phyloP scores from a whole-genome alignment of 2,113 vertebrate genomes.

The Opisthocomus hoazin region DNA sequence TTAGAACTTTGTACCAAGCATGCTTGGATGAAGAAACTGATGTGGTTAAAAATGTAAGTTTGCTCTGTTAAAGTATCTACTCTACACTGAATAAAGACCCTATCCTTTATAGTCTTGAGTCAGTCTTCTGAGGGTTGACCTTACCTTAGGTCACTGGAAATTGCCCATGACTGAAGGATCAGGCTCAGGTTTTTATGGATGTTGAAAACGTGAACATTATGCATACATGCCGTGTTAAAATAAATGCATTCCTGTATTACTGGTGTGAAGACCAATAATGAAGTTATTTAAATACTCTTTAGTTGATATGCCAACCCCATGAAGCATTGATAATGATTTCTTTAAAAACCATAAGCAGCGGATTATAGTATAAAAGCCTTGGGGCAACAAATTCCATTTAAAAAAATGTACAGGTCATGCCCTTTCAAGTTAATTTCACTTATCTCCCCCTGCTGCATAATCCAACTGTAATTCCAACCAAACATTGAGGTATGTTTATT shows the following conservation, averaged over 20 bases:
- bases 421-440: constrained; percentile 40
- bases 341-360: constrained; percentile 17
- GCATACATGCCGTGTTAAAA: background rate
- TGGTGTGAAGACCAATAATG: background rate
- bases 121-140: background rate
- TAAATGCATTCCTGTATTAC: background rate
- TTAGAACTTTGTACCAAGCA: constrained; percentile 78
- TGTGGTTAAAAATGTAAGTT: constrained; percentile 83
- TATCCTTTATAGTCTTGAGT: background rate
- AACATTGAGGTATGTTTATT: background rate
- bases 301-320: background rate
- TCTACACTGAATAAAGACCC: background rate
- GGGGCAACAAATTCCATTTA: background rate
- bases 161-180: background rate
- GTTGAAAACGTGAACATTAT: background rate
- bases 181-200: background rate
- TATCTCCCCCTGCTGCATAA: background rate
- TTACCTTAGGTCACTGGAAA: background rate
- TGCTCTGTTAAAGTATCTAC: background rate
- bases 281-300: background rate
- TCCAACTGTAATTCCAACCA: background rate
- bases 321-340: background rate
- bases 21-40: constrained; percentile 78
- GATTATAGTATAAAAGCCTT: constrained; percentile 32
- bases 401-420: constrained; percentile 21